Percentiles rank a stretch among this genome's conserved stretches.
phyloP scores from a whole-genome alignment of 2,113 vertebrate species.

The Dasyornis broadbenti region DNA sequence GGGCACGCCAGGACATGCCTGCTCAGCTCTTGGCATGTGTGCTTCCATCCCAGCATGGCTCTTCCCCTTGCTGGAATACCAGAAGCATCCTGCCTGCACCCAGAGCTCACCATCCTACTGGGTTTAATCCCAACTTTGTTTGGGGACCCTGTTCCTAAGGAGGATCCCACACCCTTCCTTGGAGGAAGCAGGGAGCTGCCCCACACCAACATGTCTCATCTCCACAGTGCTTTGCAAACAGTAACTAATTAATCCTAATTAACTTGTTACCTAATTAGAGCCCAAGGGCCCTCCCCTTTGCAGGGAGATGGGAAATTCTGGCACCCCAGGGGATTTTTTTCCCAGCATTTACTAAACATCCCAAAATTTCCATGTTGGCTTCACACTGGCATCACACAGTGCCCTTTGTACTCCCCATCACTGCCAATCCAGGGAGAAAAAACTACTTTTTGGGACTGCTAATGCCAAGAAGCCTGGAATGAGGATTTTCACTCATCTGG shows the following conservation, averaged over 20 bases:
- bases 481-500: background rate
- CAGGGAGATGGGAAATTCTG: background rate
- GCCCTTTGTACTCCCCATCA: rapidly evolving
- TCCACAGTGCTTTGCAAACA: constrained; percentile 53
- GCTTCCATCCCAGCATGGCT: background rate
- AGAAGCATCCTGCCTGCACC: background rate
- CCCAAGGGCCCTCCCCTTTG: background rate
- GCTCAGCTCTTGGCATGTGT: background rate
- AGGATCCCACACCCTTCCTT: background rate
- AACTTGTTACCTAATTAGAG: constrained; percentile 58
- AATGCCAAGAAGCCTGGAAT: background rate
- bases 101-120: rapidly evolving
- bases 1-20: background rate
- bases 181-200: background rate
- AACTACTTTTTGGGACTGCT: background rate
- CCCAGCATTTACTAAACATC: background rate
- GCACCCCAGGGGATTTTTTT: background rate
- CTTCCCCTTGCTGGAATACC: background rate
- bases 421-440: background rate
- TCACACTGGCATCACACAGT: background rate
- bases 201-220: background rate
- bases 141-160: background rate
- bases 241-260: constrained; percentile 66
- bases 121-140: background rate
- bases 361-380: background rate